These are phyloP conservation scores for Cephus rjabovi DNA, from an alignment of 2,888 invertebrate genomes.

Conservation along the genomic window DNA sequence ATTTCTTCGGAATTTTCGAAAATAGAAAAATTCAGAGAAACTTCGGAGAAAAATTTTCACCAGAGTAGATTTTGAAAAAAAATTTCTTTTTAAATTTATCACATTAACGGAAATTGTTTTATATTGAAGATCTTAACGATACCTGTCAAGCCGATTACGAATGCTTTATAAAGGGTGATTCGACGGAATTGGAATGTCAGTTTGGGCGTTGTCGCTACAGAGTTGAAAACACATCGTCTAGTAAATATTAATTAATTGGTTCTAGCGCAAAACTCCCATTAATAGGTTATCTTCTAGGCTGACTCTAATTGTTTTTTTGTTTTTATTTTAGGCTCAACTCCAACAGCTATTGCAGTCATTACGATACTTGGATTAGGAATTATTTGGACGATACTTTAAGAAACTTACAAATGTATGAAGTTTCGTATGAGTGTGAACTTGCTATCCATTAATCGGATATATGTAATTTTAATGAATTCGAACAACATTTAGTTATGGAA, in stretches of 20 bases:
- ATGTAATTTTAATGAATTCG: too few species aligned
- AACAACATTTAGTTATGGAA: neutral
- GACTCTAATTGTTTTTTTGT: neutral
- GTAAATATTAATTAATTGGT: conserved; percentile 36
- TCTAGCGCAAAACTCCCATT: neutral
- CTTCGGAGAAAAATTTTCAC: too few species aligned
- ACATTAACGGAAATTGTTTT: neutral
- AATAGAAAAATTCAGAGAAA: too few species aligned
- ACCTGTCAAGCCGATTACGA: conserved; percentile 37
- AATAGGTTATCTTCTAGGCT: neutral
- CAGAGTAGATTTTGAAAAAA: neutral
- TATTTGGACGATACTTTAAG: neutral
- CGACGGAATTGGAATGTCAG: conserved; percentile 33
- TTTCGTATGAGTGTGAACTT: neutral
- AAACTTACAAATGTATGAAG: neutral
- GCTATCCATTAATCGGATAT: too few species aligned
- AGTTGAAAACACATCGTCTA: conserved; percentile 27
- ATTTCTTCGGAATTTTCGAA: too few species aligned
- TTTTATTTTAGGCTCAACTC: neutral
- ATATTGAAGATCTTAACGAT: conserved; percentile 34
- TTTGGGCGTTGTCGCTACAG: conserved; percentile 39
- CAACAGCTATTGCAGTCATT: neutral
- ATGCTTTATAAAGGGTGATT: conserved; percentile 28
- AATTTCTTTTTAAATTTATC: neutral
- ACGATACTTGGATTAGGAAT: neutral